Conservation (phyloP, 23 tunicate species). For the Botrylloides violaceus region DNA sequence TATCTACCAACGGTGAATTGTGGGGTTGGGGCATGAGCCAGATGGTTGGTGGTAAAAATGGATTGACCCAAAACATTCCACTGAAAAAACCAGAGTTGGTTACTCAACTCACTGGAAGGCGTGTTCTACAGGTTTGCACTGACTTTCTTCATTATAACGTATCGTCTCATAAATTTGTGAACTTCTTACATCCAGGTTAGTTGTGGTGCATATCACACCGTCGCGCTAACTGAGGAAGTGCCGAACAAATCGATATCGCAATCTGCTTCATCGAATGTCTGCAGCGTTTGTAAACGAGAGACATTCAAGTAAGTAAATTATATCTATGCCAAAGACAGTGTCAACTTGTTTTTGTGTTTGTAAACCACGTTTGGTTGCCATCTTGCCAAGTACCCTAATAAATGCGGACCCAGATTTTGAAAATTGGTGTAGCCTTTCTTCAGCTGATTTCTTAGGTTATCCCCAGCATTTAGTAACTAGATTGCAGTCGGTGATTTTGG, state of each 20-base stretch:
- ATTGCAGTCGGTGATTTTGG: no score
- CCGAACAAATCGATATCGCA: not conserved
- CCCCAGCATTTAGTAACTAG: no score
- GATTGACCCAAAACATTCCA: not conserved
- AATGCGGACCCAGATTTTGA: no score
- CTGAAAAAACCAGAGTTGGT: conserved; percentile 4
- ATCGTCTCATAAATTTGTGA: not conserved
- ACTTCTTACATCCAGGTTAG: not conserved
- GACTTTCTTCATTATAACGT: not conserved
- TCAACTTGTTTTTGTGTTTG: no score
- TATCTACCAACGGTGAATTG: conserved; percentile 5
- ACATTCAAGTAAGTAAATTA: conserved; percentile 5
- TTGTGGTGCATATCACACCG: conserved; percentile 12
- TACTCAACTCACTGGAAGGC: conserved; percentile 5
- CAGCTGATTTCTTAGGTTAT: no score
- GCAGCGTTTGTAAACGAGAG: conserved; percentile 17
- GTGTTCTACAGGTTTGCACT: conserved; percentile 11
- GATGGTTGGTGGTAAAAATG: conserved; percentile 3
- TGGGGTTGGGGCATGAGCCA: conserved; percentile 26
- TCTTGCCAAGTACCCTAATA: no score
- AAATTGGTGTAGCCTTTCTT: no score
- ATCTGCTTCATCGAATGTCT: not conserved
- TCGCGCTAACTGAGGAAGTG: conserved; percentile 6
- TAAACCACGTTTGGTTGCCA: no score
- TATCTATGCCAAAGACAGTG: no score